Conservation (phyloP, 2,888 invertebrate species). For the Suillia variegata region DNA sequence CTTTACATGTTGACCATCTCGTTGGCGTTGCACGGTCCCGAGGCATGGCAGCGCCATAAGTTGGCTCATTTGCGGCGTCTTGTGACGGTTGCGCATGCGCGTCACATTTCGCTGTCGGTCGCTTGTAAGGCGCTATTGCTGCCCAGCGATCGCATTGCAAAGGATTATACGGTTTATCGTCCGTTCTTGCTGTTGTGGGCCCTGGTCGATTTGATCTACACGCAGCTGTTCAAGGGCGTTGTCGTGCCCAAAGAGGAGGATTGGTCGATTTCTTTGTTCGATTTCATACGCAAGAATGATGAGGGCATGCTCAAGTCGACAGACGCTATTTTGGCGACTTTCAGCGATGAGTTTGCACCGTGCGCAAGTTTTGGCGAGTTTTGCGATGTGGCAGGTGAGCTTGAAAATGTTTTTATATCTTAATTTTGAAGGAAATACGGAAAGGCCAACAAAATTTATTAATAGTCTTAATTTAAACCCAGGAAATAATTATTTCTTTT, state of each 20-base stretch:
- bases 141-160: slow-evolving; percentile 63
- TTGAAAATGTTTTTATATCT: not conserved
- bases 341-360: slow-evolving; percentile 88
- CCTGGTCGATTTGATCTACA: slow-evolving; percentile 83
- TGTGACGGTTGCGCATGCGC: slow-evolving; percentile 77
- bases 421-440: too few species aligned
- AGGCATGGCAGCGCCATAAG: slow-evolving; percentile 76
- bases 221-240: slow-evolving; percentile 83
- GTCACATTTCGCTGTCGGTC: slow-evolving; percentile 70
- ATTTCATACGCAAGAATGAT: slow-evolving; percentile 93
- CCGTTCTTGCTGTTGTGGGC: slow-evolving; percentile 84
- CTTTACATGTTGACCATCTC: slow-evolving; percentile 86
- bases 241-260: slow-evolving; percentile 78
- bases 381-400: slow-evolving; percentile 83
- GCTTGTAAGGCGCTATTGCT: slow-evolving; percentile 63
- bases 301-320: slow-evolving; percentile 87
- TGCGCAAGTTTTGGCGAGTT: slow-evolving; percentile 90
- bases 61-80: slow-evolving; percentile 77
- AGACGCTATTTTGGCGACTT: slow-evolving; percentile 78
- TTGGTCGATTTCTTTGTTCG: slow-evolving; percentile 89
- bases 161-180: slow-evolving; percentile 83
- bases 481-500: too few species aligned
- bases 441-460: not conserved
- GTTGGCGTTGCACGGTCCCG: slow-evolving; percentile 77
- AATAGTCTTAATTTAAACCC: not conserved